phyloP scores from a whole-genome alignment of 2,113 vertebrate species.

The Laticauda colubrina region DNA sequence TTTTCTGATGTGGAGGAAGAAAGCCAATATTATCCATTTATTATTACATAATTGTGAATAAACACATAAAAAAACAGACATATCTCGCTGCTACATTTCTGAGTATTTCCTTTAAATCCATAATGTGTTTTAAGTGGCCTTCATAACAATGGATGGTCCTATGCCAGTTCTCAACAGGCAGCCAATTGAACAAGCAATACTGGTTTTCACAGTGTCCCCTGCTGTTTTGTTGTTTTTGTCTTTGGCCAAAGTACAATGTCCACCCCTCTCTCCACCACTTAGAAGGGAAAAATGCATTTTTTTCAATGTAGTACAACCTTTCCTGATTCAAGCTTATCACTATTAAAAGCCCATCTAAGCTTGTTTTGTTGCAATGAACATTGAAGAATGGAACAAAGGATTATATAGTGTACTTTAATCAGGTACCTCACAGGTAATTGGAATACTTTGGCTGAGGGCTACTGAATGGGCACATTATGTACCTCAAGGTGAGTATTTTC shows the following conservation, averaged over 20 bases:
- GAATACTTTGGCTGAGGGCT: conserved; percentile 44
- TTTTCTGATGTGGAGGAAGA: background rate
- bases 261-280: conserved; percentile 6
- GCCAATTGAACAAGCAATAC: conserved; percentile 43
- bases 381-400: conserved; percentile 19
- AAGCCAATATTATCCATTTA: conserved; percentile 32
- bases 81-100: conserved; percentile 34
- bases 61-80: conserved; percentile 26
- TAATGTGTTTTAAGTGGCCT: conserved; percentile 35
- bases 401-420: conserved; percentile 52
- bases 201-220: conserved; percentile 38
- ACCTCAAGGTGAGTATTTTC: conserved; percentile 48
- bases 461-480: background rate
- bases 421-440: conserved; percentile 43
- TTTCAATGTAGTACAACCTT: conserved; percentile 37
- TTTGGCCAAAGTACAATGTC: conserved; percentile 35
- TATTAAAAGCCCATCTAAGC: conserved; percentile 48
- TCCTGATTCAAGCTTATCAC: conserved; percentile 48
- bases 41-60: conserved; percentile 31
- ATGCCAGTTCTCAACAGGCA: conserved; percentile 27
- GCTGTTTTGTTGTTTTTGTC: conserved; percentile 9
- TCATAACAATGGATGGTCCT: conserved; percentile 25
- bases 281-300: conserved; percentile 7
- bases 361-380: conserved; percentile 42
- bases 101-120: conserved; percentile 34